A percentile compares a stretch with the other conserved stretches of the same genome.
Evolutionary conservation across 2,888 invertebrate species (phyloP).

Genomic region (Drosophila pseudotakahashii): DNA sequence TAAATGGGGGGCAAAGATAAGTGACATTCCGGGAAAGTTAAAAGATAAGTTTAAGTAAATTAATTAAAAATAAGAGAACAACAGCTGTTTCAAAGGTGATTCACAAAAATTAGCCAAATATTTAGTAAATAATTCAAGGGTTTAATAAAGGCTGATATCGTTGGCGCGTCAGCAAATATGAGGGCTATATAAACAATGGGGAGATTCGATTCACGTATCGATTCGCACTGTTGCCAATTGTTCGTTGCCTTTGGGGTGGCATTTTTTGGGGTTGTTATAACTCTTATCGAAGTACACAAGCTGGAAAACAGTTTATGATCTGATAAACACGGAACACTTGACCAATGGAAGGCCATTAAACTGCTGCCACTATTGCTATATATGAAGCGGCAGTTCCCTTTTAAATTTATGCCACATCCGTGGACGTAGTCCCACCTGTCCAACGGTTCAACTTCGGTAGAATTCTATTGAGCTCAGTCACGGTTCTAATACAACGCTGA

Average conservation of each 20-base stretch:
- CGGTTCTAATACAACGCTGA: slow-evolving; percentile 10
- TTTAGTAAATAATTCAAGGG: slow-evolving; percentile 23
- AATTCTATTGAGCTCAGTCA: slow-evolving; percentile 22
- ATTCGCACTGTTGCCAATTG: slow-evolving; percentile 64
- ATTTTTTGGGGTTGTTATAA: slow-evolving; percentile 29
- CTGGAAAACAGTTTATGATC: slow-evolving; percentile 53
- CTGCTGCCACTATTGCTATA: slow-evolving; percentile 20
- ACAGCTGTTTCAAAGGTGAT: slow-evolving; percentile 23
- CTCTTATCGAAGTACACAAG: slow-evolving; percentile 46
- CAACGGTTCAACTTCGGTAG: slow-evolving; percentile 51
- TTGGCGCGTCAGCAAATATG: slow-evolving; percentile 17
- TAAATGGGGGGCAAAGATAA: slow-evolving; percentile 5
- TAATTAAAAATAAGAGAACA: slow-evolving; percentile 6
- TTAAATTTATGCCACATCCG: slow-evolving; percentile 46
- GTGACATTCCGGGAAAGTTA: slow-evolving; percentile 14
- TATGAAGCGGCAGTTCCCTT: slow-evolving; percentile 54
- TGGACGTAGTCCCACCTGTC: slow-evolving; percentile 48
- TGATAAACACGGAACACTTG: slow-evolving; percentile 56
- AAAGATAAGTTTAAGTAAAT: slow-evolving; percentile 16
- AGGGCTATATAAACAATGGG: slow-evolving; percentile 35
- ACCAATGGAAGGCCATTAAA: slow-evolving; percentile 52
- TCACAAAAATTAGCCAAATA: slow-evolving; percentile 28
- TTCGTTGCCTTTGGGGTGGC: slow-evolving; percentile 48
- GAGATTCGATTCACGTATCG: slow-evolving; percentile 15
- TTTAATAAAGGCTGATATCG: slow-evolving; percentile 28